Base-by-base conservation (phyloP, 1,140 invertebrate species). In the Lepidostoma basale region DNA sequence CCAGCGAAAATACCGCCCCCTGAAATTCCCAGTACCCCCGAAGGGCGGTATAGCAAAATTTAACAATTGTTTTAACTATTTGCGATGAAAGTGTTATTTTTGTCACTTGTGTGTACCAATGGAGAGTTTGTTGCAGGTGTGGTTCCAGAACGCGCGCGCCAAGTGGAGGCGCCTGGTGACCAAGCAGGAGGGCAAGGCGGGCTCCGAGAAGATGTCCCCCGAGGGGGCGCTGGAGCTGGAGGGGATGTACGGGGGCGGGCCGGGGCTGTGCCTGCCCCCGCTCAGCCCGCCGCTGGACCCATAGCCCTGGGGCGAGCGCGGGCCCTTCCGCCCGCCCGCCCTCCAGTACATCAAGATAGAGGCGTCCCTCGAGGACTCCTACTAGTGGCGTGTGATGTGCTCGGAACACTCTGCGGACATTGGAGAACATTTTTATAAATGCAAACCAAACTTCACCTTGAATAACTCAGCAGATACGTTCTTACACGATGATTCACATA, bases 131-230 rank as follows among this genome's bases (percentile, higher is more conserved):
- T 81, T 84, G 60, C 87, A 98, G 97, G 97, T 98, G 52, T 98
- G 97, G 97, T 99, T 99, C 85, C 97, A 99, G 86, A 99, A 99
- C 81, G 95, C 95, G 20, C 85, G 97, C 54, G 97, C 97, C 74
- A 99, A 99, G 86, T 98, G 95, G 92, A 88, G 97, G 74, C 88
- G 96, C 70, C 95, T 96, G 88, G 89, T 95, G 81, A 86, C 94
- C 75, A 95, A 94, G 76, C 89, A 92, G 75, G 91, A 93, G 74
- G 89, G 88, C 76, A 89, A 89, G 73, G 79, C 80, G 78, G 77
- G 75, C 36, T 80, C 87, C 72, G 88, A 89, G 75, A 90, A 90
- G 70, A 87, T 88, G 75, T 82, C 81, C 0, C 80, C 82, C 28
- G 88, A 89, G 71, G 83, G 82, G 5, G 81, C 83, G 10, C 69